Conservation (phyloP, 2,797 vertebrate species). For the Benthosema pterotum region DNA sequence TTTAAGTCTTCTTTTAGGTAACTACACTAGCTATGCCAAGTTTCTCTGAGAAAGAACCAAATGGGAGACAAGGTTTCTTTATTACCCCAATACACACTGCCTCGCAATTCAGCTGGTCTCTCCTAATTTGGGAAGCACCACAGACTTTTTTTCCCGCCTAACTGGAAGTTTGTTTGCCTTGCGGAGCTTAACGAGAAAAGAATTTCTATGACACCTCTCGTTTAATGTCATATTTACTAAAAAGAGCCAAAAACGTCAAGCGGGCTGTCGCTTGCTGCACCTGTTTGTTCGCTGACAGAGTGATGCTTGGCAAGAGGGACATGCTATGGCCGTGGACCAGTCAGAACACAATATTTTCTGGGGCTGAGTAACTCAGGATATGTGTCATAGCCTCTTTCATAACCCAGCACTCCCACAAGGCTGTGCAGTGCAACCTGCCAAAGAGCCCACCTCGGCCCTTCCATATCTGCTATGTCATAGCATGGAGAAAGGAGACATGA, state of each 20-base stretch:
- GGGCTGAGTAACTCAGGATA: conserved; percentile 54
- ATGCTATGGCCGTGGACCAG: conserved; percentile 55
- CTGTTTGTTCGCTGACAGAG: conserved; percentile 68
- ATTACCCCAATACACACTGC: neutral
- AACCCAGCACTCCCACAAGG: conserved; percentile 52
- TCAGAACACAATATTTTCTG: conserved; percentile 52
- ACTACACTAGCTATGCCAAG: conserved; percentile 1
- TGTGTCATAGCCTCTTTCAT: conserved; percentile 65
- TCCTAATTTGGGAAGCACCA: conserved; percentile 40
- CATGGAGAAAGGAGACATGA: conserved; percentile 36
- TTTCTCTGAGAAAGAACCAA: neutral
- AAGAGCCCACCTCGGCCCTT: conserved; percentile 49
- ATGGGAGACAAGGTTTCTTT: neutral
- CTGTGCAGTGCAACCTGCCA: conserved; percentile 35
- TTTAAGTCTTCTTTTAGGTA: neutral
- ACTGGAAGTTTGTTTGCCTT: conserved; percentile 59
- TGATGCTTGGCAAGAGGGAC: conserved; percentile 60
- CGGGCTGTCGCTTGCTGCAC: conserved; percentile 58
- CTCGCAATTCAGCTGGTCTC: neutral
- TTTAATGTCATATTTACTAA: conserved; percentile 66
- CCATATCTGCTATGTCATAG: conserved; percentile 45
- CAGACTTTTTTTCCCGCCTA: conserved; percentile 21
- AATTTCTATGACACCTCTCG: conserved; percentile 64
- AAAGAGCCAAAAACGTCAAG: conserved; percentile 58
- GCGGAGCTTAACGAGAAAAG: conserved; percentile 54